Percentiles rank a stretch among this genome's conserved stretches.
These are phyloP conservation scores for Archilochus colubris DNA, from an alignment of 2,113 vertebrate genomes.

Conservation along the genomic window DNA sequence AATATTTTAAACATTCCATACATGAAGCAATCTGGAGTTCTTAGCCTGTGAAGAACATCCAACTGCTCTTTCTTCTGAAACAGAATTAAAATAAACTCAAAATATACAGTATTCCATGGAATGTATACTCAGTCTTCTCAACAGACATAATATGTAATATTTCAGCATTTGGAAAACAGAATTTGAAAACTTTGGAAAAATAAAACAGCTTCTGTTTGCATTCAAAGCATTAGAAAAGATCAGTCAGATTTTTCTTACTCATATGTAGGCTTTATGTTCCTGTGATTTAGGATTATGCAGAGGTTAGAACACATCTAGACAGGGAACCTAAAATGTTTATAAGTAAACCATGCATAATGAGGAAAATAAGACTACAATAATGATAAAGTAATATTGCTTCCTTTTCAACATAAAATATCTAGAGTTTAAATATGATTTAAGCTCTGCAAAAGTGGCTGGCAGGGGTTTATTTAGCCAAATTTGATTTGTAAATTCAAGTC, in stretches of 20 bases:
- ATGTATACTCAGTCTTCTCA: not conserved
- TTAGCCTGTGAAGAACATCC: not conserved
- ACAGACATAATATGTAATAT: not conserved
- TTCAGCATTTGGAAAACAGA: not conserved
- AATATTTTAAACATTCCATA: not conserved
- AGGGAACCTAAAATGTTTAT: not conserved
- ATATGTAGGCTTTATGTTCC: not conserved
- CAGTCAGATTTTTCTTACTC: not conserved
- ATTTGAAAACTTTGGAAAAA: not conserved
- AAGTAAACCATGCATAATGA: not conserved
- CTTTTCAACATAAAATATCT: not conserved
- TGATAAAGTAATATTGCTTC: not conserved
- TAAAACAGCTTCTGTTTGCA: not conserved
- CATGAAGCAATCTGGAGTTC: not conserved
- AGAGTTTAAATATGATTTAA: not conserved
- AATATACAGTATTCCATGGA: not conserved
- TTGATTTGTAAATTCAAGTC: not conserved
- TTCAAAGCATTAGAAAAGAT: not conserved
- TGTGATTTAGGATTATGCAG: not conserved
- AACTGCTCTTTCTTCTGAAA: not conserved
- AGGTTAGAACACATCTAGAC: not conserved
- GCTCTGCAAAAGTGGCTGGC: not conserved
- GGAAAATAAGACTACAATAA: not conserved
- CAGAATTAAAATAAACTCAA: not conserved
- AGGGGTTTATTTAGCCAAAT: not conserved